These are phyloP conservation scores for Channa striata DNA, from an alignment of 2,797 vertebrate species.

Conservation along the genomic window DNA sequence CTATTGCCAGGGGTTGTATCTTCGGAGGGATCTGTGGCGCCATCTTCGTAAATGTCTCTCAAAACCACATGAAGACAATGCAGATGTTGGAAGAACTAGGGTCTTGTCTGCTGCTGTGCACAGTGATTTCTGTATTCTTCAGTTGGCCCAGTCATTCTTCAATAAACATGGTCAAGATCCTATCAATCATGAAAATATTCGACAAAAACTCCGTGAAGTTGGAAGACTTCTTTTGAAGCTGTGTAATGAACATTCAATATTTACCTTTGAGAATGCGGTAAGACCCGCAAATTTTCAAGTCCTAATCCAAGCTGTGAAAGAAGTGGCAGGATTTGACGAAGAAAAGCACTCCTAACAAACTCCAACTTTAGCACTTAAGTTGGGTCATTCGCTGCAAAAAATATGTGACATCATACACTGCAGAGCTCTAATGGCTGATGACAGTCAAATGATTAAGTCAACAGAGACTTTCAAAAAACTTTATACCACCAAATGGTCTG, in stretches of 20 bases:
- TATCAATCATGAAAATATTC: constrained; percentile 51
- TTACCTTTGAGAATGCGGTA: too few relatives aligned
- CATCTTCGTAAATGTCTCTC: too few relatives aligned
- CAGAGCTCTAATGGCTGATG: too few relatives aligned
- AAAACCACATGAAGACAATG: too few relatives aligned
- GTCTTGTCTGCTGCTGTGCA: too few relatives aligned
- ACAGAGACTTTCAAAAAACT: constrained; percentile 40
- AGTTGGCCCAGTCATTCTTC: too few relatives aligned
- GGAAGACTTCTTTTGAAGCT: constrained; percentile 41
- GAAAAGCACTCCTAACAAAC: constrained; percentile 26
- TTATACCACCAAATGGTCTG: constrained; percentile 40
- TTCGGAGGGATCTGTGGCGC: too few relatives aligned
- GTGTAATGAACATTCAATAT: not conserved
- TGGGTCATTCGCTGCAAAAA: constrained; percentile 40
- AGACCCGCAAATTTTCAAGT: constrained; percentile 43
- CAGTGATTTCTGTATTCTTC: too few relatives aligned
- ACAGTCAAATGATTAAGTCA: constrained; percentile 29
- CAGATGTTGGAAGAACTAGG: too few relatives aligned
- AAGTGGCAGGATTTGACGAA: constrained; percentile 44
- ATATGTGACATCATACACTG: constrained; percentile 39
- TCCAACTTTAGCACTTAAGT: constrained; percentile 27
- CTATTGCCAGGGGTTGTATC: too few relatives aligned
- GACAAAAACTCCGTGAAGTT: constrained; percentile 46
- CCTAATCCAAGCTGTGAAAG: constrained; percentile 46
- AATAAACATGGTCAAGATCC: too few relatives aligned